Evolutionary conservation across 2,797 vertebrate species (phyloP).

Genomic region (Tympanoctomys barrerae): DNA sequence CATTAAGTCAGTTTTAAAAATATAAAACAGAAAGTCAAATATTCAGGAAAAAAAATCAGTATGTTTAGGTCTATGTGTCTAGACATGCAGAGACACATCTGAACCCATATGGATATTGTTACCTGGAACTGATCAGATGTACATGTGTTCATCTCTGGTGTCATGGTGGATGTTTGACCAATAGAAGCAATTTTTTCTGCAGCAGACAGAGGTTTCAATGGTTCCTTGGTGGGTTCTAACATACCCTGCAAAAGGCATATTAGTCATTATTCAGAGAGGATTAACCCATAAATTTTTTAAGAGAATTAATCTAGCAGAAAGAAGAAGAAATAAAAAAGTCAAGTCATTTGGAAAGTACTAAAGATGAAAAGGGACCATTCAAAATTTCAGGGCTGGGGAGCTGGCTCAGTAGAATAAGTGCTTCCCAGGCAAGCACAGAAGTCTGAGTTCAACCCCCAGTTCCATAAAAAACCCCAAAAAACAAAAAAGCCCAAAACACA

Average conservation of each 20-base stretch:
- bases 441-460: too few species aligned
- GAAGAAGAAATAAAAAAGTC: background rate
- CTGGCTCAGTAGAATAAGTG: too few species aligned
- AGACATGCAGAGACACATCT: conserved; percentile 28
- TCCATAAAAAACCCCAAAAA: too few species aligned
- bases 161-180: conserved; percentile 89
- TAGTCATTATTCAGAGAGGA: background rate
- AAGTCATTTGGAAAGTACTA: conserved; percentile 45
- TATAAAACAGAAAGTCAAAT: conserved; percentile 27
- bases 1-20: conserved; percentile 62
- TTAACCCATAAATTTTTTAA: conserved; percentile 43
- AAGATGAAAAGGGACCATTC: conserved; percentile 37
- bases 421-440: too few species aligned
- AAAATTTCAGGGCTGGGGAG: conserved; percentile 15
- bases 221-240: conserved; percentile 97
- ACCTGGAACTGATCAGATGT: conserved; percentile 94
- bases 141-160: conserved; percentile 91
- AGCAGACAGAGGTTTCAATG: conserved; percentile 91
- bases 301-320: conserved; percentile 1
- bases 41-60: conserved; percentile 33
- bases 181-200: conserved; percentile 92
- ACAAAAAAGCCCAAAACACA: conserved; percentile 1
- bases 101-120: conserved; percentile 73
- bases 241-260: conserved; percentile 90
- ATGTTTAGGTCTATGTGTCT: background rate